Conservation (phyloP, 2,113 vertebrate species). For the Chrysochloris asiatica region DNA sequence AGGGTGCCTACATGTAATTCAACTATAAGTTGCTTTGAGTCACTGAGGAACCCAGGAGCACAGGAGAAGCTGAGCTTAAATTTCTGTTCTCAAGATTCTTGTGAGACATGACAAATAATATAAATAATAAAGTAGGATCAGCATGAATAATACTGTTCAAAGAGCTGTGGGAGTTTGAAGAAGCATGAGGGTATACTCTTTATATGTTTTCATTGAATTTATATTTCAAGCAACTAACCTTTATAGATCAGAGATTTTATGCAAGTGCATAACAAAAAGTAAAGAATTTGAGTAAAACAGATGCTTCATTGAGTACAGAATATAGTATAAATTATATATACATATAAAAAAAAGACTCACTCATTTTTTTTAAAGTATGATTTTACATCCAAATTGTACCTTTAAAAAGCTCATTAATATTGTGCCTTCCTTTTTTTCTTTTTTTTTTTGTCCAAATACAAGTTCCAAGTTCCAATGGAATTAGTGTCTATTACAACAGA, state of each 20-base stretch:
- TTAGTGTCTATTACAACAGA: not conserved
- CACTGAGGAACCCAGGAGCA: not conserved
- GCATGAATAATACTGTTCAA: not conserved
- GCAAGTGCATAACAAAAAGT: not conserved
- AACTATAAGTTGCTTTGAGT: not conserved
- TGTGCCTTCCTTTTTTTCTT: no score
- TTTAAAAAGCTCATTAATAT: not conserved
- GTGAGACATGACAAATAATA: not conserved
- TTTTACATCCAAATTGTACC: not conserved
- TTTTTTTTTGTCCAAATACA: constrained; percentile 29
- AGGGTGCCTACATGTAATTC: not conserved
- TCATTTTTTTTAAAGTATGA: not conserved
- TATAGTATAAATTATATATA: not conserved
- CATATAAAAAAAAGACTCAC: not conserved
- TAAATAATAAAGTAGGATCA: not conserved
- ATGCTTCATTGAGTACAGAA: not conserved
- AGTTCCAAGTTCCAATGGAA: not conserved
- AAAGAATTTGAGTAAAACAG: not conserved
- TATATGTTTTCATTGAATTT: constrained; percentile 43
- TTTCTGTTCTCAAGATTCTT: not conserved
- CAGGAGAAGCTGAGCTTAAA: not conserved
- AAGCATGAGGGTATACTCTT: not conserved
- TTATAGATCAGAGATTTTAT: constrained; percentile 1
- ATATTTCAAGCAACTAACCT: not conserved
- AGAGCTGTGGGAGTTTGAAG: constrained; percentile 3